Conservation (phyloP, 2,888 invertebrate genomes). For the Hyposoter didymator region DNA sequence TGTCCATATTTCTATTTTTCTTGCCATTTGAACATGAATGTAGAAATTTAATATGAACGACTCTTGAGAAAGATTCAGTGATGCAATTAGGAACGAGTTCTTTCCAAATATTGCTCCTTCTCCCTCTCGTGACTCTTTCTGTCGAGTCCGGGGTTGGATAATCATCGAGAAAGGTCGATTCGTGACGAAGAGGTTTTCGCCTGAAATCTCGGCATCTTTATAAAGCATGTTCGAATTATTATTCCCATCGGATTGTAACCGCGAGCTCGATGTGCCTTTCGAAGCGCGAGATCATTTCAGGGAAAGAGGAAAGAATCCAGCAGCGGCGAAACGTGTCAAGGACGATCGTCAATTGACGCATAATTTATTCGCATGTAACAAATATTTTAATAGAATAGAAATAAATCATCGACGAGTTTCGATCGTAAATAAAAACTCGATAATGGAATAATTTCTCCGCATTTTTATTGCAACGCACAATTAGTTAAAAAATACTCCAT, state of each 20-base stretch:
- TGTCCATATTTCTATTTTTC: neutral
- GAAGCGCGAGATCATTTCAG: slow-evolving; percentile 35
- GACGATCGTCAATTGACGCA: slow-evolving; percentile 50
- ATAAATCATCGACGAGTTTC: neutral
- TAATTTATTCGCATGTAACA: neutral
- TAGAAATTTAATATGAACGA: slow-evolving; percentile 13
- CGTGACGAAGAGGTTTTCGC: slow-evolving; percentile 24
- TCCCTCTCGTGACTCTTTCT: slow-evolving; percentile 1
- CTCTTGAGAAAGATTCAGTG: slow-evolving; percentile 17
- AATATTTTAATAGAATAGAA: neutral
- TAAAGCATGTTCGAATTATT: slow-evolving; percentile 25
- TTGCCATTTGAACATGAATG: neutral
- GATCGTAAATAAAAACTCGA: neutral
- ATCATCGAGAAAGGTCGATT: slow-evolving; percentile 61
- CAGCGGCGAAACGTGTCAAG: slow-evolving; percentile 67
- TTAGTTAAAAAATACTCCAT: neutral
- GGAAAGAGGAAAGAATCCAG: slow-evolving; percentile 61
- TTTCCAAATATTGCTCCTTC: slow-evolving; percentile 1
- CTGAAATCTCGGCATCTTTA: slow-evolving; percentile 11
- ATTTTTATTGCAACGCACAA: neutral
- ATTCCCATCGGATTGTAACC: slow-evolving; percentile 22
- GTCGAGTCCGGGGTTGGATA: slow-evolving; percentile 45
- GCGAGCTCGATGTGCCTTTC: slow-evolving; percentile 33
- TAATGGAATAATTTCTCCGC: neutral
- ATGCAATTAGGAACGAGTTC: slow-evolving; percentile 55